Percentiles rank a stretch among this genome's conserved stretches.
These are phyloP conservation scores for Mus minutoides DNA, from an alignment of 2,797 vertebrate species.

Conservation along the genomic window DNA sequence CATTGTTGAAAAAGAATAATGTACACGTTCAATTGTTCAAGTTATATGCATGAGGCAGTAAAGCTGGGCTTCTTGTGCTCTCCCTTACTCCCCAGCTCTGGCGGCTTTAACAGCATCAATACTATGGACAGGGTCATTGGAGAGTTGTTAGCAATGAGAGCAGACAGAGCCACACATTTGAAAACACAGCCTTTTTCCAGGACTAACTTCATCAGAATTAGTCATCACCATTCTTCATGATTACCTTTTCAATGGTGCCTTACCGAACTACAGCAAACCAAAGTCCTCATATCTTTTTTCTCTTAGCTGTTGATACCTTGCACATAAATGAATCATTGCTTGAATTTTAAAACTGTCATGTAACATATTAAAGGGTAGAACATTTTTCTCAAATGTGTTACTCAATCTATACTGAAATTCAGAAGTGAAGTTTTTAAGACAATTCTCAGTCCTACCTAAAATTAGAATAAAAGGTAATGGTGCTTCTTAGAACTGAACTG, in stretches of 20 bases:
- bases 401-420: not conserved
- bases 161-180: slow-evolving; percentile 6
- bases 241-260: not conserved
- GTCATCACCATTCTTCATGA: not conserved
- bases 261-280: slow-evolving; percentile 20
- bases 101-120: not conserved
- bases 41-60: not conserved
- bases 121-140: not conserved
- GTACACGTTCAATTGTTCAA: slow-evolving; percentile 38
- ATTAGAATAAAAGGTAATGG: slow-evolving; percentile 35
- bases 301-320: not conserved
- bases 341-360: not conserved
- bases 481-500: not conserved
- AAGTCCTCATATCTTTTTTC: not conserved
- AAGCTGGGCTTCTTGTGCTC: slow-evolving; percentile 25
- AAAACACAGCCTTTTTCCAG: slow-evolving; percentile 38
- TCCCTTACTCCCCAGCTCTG: not conserved
- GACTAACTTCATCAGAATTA: not conserved
- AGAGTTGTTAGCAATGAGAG: slow-evolving; percentile 42
- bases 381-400: not conserved
- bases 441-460: not conserved
- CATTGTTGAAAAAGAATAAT: slow-evolving; percentile 51
- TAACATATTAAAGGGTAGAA: not conserved
- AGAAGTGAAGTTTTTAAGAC: slow-evolving; percentile 30
- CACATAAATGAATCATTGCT: not conserved